Evolutionary conservation across 2,888 invertebrate species (phyloP), one percentile per base, ranked within the genome.

Genomic region (Heliconius aoede): DNA sequence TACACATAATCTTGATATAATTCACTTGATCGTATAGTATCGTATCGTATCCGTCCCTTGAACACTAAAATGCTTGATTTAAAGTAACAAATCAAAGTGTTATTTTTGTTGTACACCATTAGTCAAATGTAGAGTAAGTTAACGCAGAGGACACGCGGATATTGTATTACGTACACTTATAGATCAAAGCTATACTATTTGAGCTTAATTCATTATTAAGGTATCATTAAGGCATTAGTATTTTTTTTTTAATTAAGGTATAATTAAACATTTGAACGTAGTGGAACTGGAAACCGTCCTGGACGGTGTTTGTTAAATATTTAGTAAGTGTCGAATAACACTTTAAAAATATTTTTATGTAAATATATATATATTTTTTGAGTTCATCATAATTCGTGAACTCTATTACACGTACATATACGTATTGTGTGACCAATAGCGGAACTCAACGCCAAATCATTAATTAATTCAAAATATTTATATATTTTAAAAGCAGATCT

Each of bases 31-130:
- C 18, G 11, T 65, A 36, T 58, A 1, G 24, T 1, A 74, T 80
- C 81, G 80, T 76, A 60, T 82, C 81, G 80, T 69, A n/a, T 26
- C 69, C 85, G 81, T 80, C 21, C 79, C 83, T 80, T 72, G 3
- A 1, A 11, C n/a, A 26, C 15, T 80, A 80, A 80, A 76, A 30
- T 51, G 61, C 30, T 69, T 61, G 72, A 81, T 76, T 80, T 81
- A 78, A 79, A 83, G 84, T 83, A 86, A 91, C 90, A 91, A 92
- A 91, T 90, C 90, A 90, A 88, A 87, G 84, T 86, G 86, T 86
- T 91, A 91, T 92, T 92, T 91, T 85, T 84, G 90, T 88, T 85
- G 83, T 84, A 83, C 80, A 82, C 89, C 90, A 93, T 93, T 92
- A 91, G 86, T 92, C 91, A 91, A 90, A 89, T 85, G 87, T 85